Conservation (phyloP, 2,888 invertebrate species). For the Parelbella ahira region DNA sequence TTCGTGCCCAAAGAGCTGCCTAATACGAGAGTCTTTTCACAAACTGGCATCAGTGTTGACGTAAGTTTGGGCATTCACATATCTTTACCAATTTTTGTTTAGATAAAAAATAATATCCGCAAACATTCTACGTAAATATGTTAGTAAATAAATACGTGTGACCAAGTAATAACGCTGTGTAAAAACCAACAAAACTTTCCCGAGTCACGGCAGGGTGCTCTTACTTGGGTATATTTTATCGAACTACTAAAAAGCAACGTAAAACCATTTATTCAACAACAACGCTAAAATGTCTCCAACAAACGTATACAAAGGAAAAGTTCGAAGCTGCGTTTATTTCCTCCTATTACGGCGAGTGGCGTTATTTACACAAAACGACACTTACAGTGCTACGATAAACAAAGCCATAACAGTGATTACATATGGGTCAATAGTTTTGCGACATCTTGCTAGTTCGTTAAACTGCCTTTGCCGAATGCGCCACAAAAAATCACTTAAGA, state of each 20-base stretch:
- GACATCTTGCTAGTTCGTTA: slow-evolving; percentile 72
- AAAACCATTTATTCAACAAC: too few relatives aligned
- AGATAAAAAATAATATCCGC: too few relatives aligned
- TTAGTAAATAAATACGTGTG: too few relatives aligned
- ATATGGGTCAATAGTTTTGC: slow-evolving; percentile 64
- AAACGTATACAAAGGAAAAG: neutral
- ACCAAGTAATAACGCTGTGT: too few relatives aligned
- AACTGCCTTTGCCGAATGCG: slow-evolving; percentile 54
- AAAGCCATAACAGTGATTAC: slow-evolving; percentile 61
- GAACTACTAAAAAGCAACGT: too few relatives aligned
- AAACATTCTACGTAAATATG: too few relatives aligned
- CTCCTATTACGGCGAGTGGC: slow-evolving; percentile 4
- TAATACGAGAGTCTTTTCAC: slow-evolving; percentile 86
- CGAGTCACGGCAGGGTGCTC: too few relatives aligned
- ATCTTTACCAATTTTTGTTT: too few relatives aligned
- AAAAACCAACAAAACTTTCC: too few relatives aligned
- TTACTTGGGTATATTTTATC: too few relatives aligned
- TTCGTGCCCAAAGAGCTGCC: slow-evolving; percentile 90
- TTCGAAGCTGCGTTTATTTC: slow-evolving; percentile 11
- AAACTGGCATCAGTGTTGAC: slow-evolving; percentile 84
- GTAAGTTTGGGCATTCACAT: slow-evolving; percentile 84
- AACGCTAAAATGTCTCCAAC: too few relatives aligned
- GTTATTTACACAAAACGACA: slow-evolving; percentile 30
- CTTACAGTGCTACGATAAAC: slow-evolving; percentile 51
- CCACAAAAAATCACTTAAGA: slow-evolving; percentile 73